Evolutionary conservation across 2,113 vertebrate genomes (phyloP).

Genomic region (Cyprinodon tularosa): DNA sequence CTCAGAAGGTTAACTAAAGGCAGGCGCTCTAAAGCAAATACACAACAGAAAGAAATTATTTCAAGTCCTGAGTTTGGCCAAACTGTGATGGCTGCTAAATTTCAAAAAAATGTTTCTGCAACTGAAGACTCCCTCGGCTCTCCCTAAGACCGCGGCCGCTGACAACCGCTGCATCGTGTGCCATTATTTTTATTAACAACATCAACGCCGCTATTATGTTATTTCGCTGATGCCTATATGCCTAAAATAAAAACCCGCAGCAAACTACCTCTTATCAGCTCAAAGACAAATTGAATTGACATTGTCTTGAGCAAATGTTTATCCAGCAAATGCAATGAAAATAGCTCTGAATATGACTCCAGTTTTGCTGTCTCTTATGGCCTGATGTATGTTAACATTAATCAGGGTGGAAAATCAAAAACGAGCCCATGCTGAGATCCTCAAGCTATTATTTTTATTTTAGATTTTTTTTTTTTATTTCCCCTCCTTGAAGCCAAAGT

Average conservation of each 20-base stretch:
- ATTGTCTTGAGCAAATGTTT: conserved; percentile 72
- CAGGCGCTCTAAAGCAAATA: conserved; percentile 51
- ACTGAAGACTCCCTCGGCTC: conserved; percentile 67
- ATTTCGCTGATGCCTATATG: conserved; percentile 64
- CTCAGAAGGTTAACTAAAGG: conserved; percentile 35
- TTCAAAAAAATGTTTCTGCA: conserved; percentile 58
- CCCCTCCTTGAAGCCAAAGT: conserved; percentile 42
- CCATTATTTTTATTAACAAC: conserved; percentile 67
- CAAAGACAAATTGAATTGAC: conserved; percentile 72
- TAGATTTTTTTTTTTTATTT: conserved; percentile 19
- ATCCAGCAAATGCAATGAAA: conserved; percentile 73
- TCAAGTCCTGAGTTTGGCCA: conserved; percentile 45
- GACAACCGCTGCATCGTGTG: conserved; percentile 51
- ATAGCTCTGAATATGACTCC: conserved; percentile 70
- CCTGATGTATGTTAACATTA: conserved; percentile 65
- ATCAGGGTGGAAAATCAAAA: conserved; percentile 73
- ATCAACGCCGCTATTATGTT: conserved; percentile 69
- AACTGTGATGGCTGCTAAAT: conserved; percentile 53
- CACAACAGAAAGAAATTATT: conserved; percentile 46
- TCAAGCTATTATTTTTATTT: conserved; percentile 25
- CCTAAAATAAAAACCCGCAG: conserved; percentile 41
- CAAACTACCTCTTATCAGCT: conserved; percentile 69
- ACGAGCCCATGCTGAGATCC: conserved; percentile 58
- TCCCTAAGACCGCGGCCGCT: conserved; percentile 37
- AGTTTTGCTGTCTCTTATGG: conserved; percentile 67